These are phyloP conservation scores for Ptilodon capucinus DNA, from an alignment of 2,888 invertebrate species.

Conservation along the genomic window DNA sequence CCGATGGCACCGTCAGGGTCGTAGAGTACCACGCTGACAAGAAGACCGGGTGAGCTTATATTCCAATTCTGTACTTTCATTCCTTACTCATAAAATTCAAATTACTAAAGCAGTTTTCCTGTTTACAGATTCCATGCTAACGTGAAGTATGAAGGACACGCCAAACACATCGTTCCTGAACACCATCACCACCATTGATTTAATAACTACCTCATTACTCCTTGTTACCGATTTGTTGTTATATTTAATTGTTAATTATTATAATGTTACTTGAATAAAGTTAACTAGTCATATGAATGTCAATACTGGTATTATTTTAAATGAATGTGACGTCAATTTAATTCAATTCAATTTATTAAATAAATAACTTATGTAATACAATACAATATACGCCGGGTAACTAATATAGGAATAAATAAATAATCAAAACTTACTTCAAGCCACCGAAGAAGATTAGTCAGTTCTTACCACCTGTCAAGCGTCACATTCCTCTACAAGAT, in stretches of 20 bases:
- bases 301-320: background rate
- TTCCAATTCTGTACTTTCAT: background rate
- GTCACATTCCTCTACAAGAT: too few species aligned
- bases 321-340: too few species aligned
- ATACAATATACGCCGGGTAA: too few species aligned
- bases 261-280: background rate
- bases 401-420: too few species aligned
- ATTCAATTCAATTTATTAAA: too few species aligned
- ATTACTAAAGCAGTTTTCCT: background rate
- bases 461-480: too few species aligned
- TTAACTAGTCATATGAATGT: background rate
- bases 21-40: slow-evolving; percentile 67
- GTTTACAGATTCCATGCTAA: slow-evolving; percentile 50
- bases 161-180: slow-evolving; percentile 31
- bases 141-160: slow-evolving; percentile 31
- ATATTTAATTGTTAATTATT: slow-evolving; percentile 1
- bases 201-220: background rate
- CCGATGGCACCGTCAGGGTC: slow-evolving; percentile 66
- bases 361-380: too few species aligned
- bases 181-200: slow-evolving; percentile 29
- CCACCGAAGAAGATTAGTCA: too few species aligned
- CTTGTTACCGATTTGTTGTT: too few species aligned
- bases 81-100: background rate
- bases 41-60: slow-evolving; percentile 16
- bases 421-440: too few species aligned